A percentile compares a stretch with the other conserved stretches of the same genome.
Conservation (phyloP, 92 coral and sea anemone species). For the Hydrozoanthus gracilis region DNA sequence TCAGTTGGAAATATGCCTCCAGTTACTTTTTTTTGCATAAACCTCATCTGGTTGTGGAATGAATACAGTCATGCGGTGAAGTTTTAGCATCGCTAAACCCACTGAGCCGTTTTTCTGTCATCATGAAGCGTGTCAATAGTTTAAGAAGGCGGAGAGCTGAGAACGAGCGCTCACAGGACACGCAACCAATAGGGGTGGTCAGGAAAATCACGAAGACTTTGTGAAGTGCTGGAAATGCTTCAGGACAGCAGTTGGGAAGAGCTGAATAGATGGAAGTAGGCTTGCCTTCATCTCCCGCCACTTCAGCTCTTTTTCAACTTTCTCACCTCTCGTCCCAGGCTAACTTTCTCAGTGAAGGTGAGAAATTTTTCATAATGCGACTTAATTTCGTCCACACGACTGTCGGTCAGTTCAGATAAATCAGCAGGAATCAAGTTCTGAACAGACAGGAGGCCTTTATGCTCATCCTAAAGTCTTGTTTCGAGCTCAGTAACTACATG, state of each 20-base stretch:
- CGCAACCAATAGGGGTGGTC: conserved; percentile 50
- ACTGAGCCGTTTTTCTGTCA: conserved; percentile 55
- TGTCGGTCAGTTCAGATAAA: not conserved
- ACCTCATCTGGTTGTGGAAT: conserved; percentile 20
- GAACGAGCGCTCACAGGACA: conserved; percentile 54
- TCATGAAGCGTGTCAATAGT: conserved; percentile 40
- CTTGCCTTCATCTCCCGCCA: not conserved
- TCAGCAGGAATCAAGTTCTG: not conserved
- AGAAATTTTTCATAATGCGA: not conserved
- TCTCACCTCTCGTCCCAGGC: not conserved
- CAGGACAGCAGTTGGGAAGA: conserved; percentile 24
- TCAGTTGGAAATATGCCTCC: conserved; percentile 31
- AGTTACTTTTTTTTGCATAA: conserved; percentile 19
- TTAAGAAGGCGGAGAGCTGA: conserved; percentile 50
- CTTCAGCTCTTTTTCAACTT: not conserved
- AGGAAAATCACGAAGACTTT: conserved; percentile 49
- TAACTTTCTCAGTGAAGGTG: not conserved
- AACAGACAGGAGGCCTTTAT: not conserved
- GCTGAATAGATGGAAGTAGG: not conserved
- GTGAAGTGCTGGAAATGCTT: conserved; percentile 46
- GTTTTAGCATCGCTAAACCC: conserved; percentile 55
- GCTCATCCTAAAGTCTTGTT: not conserved
- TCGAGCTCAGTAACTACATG: too few relatives aligned
- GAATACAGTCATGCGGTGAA: conserved; percentile 43
- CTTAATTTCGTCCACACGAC: not conserved